A percentile compares a stretch with the other conserved stretches of the same genome.
Conservation (phyloP, 2,888 invertebrate species). For the Hybos culiciformis region DNA sequence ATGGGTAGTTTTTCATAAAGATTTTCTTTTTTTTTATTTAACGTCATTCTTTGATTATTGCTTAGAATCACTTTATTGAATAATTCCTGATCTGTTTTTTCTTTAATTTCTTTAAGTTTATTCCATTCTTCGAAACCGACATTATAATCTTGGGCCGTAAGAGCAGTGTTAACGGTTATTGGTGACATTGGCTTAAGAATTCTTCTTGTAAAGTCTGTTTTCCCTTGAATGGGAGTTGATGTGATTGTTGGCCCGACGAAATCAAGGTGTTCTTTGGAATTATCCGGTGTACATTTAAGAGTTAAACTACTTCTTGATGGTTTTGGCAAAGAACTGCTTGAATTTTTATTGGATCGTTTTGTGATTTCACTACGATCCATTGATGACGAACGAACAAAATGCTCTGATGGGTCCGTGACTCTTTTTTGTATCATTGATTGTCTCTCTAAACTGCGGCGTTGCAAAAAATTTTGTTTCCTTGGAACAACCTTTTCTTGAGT, state of each 20-base stretch:
- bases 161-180: slow-evolving; percentile 7
- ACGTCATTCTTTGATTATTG: neutral
- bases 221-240: slow-evolving; percentile 18
- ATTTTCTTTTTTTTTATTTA: slow-evolving; percentile 17
- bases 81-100: slow-evolving; percentile 30
- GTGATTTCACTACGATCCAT: slow-evolving; percentile 29
- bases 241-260: slow-evolving; percentile 20
- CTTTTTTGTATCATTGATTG: slow-evolving; percentile 27
- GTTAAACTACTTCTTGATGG: slow-evolving; percentile 8
- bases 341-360: slow-evolving; percentile 16
- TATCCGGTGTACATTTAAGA: slow-evolving; percentile 14
- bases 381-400: slow-evolving; percentile 24
- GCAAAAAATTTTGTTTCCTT: slow-evolving; percentile 11
- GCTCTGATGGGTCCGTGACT: slow-evolving; percentile 14
- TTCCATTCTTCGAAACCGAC: slow-evolving; percentile 28
- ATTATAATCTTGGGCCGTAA: slow-evolving; percentile 12
- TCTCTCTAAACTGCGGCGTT: slow-evolving; percentile 22
- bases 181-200: slow-evolving; percentile 9
- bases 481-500: slow-evolving; percentile 11
- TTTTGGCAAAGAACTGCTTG: slow-evolving; percentile 8
- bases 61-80: slow-evolving; percentile 25
- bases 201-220: neutral
- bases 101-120: slow-evolving; percentile 29
- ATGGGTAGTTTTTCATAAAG: slow-evolving; percentile 15
- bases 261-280: slow-evolving; percentile 19